Percentiles rank a stretch among this genome's conserved stretches.
Evolutionary conservation across 1,140 invertebrate species (phyloP).

Genomic region (Asobara japonica): DNA sequence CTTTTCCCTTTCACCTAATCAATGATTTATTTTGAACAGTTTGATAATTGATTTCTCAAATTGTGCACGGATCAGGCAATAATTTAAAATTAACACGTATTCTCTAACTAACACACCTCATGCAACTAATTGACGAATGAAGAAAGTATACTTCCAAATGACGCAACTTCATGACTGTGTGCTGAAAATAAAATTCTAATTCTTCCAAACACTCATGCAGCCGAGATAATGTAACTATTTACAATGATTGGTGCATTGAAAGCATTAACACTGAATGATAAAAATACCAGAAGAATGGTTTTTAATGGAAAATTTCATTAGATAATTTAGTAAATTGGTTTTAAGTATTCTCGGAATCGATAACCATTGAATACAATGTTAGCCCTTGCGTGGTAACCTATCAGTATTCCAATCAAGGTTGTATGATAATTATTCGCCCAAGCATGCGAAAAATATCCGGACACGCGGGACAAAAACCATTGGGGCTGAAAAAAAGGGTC

Average conservation of each 20-base stretch:
- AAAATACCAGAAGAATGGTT: neutral
- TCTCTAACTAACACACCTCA: no score
- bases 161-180: no score
- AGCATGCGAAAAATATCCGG: neutral
- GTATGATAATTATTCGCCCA: neutral
- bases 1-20: no score
- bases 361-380: neutral
- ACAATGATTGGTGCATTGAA: neutral
- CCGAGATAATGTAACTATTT: neutral
- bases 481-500: slow-evolving; percentile 34
- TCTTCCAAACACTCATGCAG: neutral
- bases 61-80: no score
- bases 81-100: no score
- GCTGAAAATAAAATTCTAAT: neutral
- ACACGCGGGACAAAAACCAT: neutral
- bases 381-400: neutral
- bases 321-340: no score
- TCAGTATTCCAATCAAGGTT: slow-evolving; percentile 1
- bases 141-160: no score
- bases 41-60: no score
- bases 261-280: neutral
- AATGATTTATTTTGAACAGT: no score
- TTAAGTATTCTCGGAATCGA: neutral
- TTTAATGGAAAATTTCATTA: neutral
- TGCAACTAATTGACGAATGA: no score